A percentile compares a stretch with the other conserved stretches of the same genome.
Conservation (phyloP, 2,797 vertebrate species). For the Chloroceryle inda region DNA sequence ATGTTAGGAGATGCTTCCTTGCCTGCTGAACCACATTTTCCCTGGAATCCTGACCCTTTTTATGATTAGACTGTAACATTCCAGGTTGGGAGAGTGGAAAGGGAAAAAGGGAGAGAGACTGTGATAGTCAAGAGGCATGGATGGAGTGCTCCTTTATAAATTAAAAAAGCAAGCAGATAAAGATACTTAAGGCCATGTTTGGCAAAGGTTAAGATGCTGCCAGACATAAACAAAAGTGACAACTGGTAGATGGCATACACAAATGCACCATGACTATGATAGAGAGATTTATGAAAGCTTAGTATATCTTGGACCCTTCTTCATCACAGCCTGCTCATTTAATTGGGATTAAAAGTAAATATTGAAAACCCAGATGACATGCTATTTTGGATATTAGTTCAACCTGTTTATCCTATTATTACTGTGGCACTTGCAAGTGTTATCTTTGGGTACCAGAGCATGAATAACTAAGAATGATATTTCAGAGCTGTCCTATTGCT, state of each 20-base stretch:
- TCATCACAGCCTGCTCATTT: conserved; percentile 5
- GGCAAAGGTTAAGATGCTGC: neutral
- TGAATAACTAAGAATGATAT: conserved; percentile 46
- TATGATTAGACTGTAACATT: neutral
- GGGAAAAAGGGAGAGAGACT: neutral
- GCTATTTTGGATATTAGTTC: conserved; percentile 58
- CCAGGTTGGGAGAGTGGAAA: neutral
- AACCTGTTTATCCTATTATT: conserved; percentile 66
- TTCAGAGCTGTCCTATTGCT: conserved; percentile 58
- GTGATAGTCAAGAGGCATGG: neutral
- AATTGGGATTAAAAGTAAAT: conserved; percentile 28
- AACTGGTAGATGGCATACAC: neutral
- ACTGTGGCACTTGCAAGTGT: conserved; percentile 42
- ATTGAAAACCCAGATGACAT: conserved; percentile 39
- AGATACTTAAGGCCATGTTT: neutral
- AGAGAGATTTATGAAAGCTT: conserved; percentile 12
- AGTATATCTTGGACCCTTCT: neutral
- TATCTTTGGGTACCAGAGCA: conserved; percentile 60
- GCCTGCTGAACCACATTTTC: neutral
- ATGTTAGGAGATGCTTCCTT: neutral
- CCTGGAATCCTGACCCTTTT: neutral
- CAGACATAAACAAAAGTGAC: neutral
- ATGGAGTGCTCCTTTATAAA: neutral
- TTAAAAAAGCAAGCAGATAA: neutral
- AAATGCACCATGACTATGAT: neutral